Conservation (phyloP, 2,888 invertebrate genomes). For the Ennomos fuscantarius region DNA sequence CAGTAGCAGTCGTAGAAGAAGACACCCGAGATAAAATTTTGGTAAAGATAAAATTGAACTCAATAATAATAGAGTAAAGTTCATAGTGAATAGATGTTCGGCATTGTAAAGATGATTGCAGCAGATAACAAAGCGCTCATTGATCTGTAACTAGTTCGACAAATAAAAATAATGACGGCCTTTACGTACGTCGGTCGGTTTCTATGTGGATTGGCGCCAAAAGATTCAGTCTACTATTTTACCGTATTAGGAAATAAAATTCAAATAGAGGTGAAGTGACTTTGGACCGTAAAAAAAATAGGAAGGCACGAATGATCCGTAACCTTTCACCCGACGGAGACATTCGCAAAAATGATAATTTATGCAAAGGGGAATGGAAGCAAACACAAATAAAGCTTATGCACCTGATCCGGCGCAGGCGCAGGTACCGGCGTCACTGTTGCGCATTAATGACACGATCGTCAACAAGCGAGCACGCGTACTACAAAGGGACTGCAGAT, state of each 20-base stretch:
- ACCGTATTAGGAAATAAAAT: background rate
- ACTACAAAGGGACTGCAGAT: slow-evolving; percentile 54
- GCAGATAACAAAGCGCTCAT: slow-evolving; percentile 74
- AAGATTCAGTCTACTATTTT: background rate
- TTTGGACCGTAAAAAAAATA: slow-evolving; percentile 8
- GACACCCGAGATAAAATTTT: slow-evolving; percentile 48
- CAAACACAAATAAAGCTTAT: slow-evolving; percentile 80
- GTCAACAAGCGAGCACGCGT: slow-evolving; percentile 59
- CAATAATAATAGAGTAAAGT: slow-evolving; percentile 50
- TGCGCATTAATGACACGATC: slow-evolving; percentile 74
- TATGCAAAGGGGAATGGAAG: slow-evolving; percentile 83
- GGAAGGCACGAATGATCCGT: slow-evolving; percentile 15
- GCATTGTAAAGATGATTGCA: slow-evolving; percentile 60
- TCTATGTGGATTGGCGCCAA: slow-evolving; percentile 43
- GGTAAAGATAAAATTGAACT: slow-evolving; percentile 57
- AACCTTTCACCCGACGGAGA: slow-evolving; percentile 44
- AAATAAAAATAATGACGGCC: slow-evolving; percentile 65
- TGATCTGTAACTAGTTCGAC: slow-evolving; percentile 78
- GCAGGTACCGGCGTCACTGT: slow-evolving; percentile 57
- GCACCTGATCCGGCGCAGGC: slow-evolving; percentile 76
- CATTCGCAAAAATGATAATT: slow-evolving; percentile 73
- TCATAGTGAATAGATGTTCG: slow-evolving; percentile 45
- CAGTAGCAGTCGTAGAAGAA: slow-evolving; percentile 32
- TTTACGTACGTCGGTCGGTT: slow-evolving; percentile 35
- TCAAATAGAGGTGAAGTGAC: slow-evolving; percentile 10